Evolutionary conservation across 2,113 vertebrate genomes (phyloP).

Genomic region (Laticauda laticaudata): DNA sequence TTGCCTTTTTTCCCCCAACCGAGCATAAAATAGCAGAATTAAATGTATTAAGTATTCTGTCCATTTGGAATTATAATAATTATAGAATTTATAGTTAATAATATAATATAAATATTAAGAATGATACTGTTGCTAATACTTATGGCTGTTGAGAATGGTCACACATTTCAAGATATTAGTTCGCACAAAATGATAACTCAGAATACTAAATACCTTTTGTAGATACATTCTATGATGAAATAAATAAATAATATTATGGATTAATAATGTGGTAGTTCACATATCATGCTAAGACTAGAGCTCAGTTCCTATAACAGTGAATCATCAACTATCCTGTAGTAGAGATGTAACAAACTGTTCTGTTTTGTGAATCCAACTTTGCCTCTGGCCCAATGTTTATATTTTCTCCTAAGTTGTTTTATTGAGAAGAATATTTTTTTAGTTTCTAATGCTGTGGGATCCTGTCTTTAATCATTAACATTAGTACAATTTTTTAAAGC

Average conservation of each 20-base stretch:
- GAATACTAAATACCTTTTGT: background rate
- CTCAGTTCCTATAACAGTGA: background rate
- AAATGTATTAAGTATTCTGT: background rate
- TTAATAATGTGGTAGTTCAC: background rate
- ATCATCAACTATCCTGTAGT: background rate
- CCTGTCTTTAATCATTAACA: background rate
- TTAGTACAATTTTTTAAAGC: background rate
- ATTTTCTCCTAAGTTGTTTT: background rate
- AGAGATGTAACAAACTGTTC: background rate
- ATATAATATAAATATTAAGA: background rate
- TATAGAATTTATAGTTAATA: background rate
- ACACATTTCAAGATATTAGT: background rate
- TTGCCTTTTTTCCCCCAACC: background rate
- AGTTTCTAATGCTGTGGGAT: background rate
- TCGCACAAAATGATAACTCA: background rate
- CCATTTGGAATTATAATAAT: background rate
- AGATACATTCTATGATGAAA: background rate
- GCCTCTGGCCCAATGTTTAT: background rate
- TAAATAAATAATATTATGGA: background rate
- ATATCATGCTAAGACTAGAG: background rate
- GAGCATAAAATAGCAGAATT: background rate
- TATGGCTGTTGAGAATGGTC: background rate
- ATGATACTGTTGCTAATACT: background rate
- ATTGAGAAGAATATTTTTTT: background rate
- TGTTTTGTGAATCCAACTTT: background rate